Conservation (phyloP, 2,113 vertebrate genomes). For the Semnopithecus entellus region DNA sequence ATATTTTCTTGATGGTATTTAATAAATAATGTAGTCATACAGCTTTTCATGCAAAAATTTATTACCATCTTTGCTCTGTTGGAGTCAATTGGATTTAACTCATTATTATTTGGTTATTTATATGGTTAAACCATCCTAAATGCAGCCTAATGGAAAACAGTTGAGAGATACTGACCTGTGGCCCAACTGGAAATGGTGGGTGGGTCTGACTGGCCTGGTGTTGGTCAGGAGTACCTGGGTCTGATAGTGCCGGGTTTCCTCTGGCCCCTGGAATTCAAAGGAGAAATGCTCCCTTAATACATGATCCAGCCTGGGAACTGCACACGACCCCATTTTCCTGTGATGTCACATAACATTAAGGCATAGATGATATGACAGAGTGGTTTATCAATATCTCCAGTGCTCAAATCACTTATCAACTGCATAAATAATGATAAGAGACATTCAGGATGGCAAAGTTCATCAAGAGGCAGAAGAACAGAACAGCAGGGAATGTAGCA, state of each 20-base stretch:
- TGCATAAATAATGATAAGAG: slow-evolving; percentile 88
- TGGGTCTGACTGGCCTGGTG: slow-evolving; percentile 92
- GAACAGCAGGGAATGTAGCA: slow-evolving; percentile 83
- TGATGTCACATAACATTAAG: slow-evolving; percentile 82
- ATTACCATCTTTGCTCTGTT: slow-evolving; percentile 57
- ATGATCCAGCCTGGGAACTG: slow-evolving; percentile 78
- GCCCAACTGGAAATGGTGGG: slow-evolving; percentile 91
- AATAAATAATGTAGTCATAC: slow-evolving; percentile 68
- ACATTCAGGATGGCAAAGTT: slow-evolving; percentile 81
- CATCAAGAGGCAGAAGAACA: slow-evolving; percentile 83
- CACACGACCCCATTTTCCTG: slow-evolving; percentile 73
- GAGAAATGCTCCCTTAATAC: slow-evolving; percentile 81
- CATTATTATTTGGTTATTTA: slow-evolving; percentile 66
- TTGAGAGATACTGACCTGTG: slow-evolving; percentile 90
- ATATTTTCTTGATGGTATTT: slow-evolving; percentile 36
- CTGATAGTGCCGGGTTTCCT: slow-evolving; percentile 86
- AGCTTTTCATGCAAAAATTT: slow-evolving; percentile 59
- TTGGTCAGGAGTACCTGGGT: slow-evolving; percentile 91
- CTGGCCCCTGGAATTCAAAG: slow-evolving; percentile 88
- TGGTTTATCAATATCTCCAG: slow-evolving; percentile 91
- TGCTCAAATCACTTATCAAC: slow-evolving; percentile 83
- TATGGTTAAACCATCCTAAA: not conserved
- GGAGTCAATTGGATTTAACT: slow-evolving; percentile 68
- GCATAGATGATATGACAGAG: slow-evolving; percentile 86
- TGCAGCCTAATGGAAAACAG: slow-evolving; percentile 26